Conservation (phyloP, 2,797 vertebrate genomes). For the Chloroceryle inda region DNA sequence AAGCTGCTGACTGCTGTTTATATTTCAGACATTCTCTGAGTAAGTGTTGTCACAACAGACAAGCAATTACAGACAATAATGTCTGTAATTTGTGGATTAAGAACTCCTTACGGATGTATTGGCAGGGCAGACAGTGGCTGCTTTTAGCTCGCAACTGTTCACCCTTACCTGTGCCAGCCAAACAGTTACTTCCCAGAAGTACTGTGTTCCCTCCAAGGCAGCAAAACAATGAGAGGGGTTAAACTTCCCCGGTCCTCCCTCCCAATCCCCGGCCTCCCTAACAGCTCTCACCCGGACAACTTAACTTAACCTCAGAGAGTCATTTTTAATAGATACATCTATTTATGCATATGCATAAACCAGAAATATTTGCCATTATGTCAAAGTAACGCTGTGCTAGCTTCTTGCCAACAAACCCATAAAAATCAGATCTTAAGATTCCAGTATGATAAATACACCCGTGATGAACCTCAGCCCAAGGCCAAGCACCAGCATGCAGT, state of each 20-base stretch:
- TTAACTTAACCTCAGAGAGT: neutral
- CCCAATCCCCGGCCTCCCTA: neutral
- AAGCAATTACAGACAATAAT: conserved; percentile 53
- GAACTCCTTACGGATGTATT: conserved; percentile 42
- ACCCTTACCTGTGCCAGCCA: neutral
- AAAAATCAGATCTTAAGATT: neutral
- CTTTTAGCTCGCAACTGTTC: conserved; percentile 52
- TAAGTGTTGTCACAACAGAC: conserved; percentile 64
- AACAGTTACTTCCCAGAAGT: neutral
- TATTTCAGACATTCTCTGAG: conserved; percentile 42
- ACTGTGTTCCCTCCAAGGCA: neutral
- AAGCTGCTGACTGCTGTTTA: conserved; percentile 38
- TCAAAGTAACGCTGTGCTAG: neutral
- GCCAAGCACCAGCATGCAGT: rapidly evolving
- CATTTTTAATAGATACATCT: neutral
- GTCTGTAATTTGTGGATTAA: conserved; percentile 57
- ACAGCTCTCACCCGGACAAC: neutral
- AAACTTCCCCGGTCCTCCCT: neutral
- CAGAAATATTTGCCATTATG: neutral
- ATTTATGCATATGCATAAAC: neutral
- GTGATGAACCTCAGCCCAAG: neutral
- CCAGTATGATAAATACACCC: neutral
- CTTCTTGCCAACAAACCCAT: neutral
- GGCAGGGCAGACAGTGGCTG: neutral
- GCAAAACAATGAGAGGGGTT: neutral